Percentiles rank a stretch among this genome's conserved stretches.
Conservation (phyloP, 2,797 vertebrate genomes). For the Tapirus indicus region DNA sequence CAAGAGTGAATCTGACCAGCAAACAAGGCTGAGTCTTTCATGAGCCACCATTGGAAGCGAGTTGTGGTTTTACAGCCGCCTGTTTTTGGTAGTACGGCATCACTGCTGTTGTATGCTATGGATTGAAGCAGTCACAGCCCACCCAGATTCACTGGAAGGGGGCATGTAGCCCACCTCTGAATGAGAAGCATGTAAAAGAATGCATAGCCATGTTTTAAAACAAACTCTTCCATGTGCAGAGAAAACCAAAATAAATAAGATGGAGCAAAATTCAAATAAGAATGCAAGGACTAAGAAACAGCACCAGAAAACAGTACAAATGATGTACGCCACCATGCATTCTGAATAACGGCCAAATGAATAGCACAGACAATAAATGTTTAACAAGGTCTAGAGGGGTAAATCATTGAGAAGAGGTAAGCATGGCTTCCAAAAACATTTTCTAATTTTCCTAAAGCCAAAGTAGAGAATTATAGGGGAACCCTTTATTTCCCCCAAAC, state of each 20-base stretch:
- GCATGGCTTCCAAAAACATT: neutral
- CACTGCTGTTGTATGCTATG: neutral
- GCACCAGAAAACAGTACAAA: neutral
- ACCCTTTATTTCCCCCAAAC: neutral
- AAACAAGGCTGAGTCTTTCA: neutral
- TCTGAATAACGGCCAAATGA: neutral
- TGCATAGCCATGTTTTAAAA: neutral
- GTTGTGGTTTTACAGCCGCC: neutral
- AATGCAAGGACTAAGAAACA: neutral
- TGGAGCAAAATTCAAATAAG: neutral
- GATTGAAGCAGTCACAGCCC: neutral
- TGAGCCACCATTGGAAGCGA: neutral
- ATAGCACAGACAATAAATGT: neutral
- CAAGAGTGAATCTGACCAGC: neutral
- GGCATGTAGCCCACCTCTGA: neutral
- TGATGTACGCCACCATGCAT: fast-evolving
- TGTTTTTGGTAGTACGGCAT: neutral
- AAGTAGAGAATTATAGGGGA: neutral
- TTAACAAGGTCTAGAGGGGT: neutral
- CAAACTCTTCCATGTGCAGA: neutral
- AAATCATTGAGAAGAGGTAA: neutral
- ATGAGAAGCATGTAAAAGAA: neutral
- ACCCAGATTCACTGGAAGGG: neutral
- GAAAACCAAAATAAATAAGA: conserved; percentile 32
- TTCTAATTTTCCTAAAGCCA: neutral